Conservation (phyloP, 2,888 invertebrate genomes). For the Atherix ibis region DNA sequence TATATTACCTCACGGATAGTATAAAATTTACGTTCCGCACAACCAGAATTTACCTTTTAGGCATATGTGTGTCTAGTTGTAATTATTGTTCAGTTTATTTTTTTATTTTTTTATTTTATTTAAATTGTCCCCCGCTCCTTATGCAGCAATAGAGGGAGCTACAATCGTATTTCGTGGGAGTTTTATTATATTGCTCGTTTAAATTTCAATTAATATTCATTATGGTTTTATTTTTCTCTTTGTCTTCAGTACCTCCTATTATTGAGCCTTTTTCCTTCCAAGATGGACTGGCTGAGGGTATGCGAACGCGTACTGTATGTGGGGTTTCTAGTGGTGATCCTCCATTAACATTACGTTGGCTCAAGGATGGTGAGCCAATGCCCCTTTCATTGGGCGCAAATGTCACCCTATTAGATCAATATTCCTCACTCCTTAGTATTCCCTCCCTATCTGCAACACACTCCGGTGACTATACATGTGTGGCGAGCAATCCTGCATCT, state of each 20-base stretch:
- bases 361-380: slow-evolving; percentile 61
- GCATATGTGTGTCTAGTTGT: too few relatives aligned
- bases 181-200: slow-evolving; percentile 2
- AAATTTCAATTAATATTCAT: slow-evolving; percentile 11
- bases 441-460: slow-evolving; percentile 58
- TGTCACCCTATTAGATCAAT: slow-evolving; percentile 56
- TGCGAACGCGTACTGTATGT: slow-evolving; percentile 66
- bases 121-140: too few relatives aligned
- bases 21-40: too few relatives aligned
- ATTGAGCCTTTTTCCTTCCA: slow-evolving; percentile 74
- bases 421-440: slow-evolving; percentile 62
- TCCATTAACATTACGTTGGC: slow-evolving; percentile 65
- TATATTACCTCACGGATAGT: too few relatives aligned
- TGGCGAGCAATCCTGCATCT: slow-evolving; percentile 62
- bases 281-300: slow-evolving; percentile 67
- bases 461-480: slow-evolving; percentile 63
- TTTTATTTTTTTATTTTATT: too few relatives aligned
- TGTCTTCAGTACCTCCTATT: slow-evolving; percentile 58
- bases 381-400: slow-evolving; percentile 49
- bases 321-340: slow-evolving; percentile 67
- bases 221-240: slow-evolving; percentile 20
- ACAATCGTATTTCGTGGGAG: too few relatives aligned
- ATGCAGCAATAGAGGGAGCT: too few relatives aligned
- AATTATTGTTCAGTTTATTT: too few relatives aligned
- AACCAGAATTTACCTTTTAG: too few relatives aligned